phyloP scores from a whole-genome alignment of 2,888 invertebrate species.

The Congeria kusceri region DNA sequence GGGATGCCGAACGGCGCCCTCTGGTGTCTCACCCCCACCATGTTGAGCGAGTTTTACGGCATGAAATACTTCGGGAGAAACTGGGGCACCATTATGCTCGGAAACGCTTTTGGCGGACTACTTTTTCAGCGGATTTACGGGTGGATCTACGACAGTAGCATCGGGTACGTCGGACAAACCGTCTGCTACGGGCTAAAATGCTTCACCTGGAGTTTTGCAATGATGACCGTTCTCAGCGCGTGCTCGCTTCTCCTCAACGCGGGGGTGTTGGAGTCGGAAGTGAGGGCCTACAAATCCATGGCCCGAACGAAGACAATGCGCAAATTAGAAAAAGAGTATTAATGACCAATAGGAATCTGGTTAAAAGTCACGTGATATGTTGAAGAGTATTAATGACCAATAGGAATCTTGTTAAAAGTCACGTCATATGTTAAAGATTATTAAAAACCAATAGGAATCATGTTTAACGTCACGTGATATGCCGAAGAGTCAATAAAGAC shows the following conservation, averaged over 20 bases:
- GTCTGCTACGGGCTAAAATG: constrained; percentile 75
- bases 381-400: too few relatives aligned
- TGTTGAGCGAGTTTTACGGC: constrained; percentile 78
- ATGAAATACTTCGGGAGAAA: constrained; percentile 76
- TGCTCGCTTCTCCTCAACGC: constrained; percentile 72
- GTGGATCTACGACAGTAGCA: constrained; percentile 71
- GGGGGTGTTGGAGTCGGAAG: constrained; percentile 67
- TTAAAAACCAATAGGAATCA: too few relatives aligned
- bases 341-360: too few relatives aligned
- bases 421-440: too few relatives aligned
- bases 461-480: too few relatives aligned
- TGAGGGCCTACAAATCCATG: constrained; percentile 39
- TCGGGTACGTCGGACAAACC: constrained; percentile 60
- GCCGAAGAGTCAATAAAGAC: too few relatives aligned
- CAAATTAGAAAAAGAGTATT: too few relatives aligned
- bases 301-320: constrained; percentile 29
- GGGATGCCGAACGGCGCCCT: constrained; percentile 77
- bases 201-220: constrained; percentile 76
- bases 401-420: too few relatives aligned
- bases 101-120: constrained; percentile 73
- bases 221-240: constrained; percentile 70
- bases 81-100: constrained; percentile 78
- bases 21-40: constrained; percentile 78
- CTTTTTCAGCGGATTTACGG: constrained; percentile 72
- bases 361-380: too few relatives aligned